phyloP scores from a whole-genome alignment of 2,888 invertebrate species.

The Chromoteleia sp. region DNA sequence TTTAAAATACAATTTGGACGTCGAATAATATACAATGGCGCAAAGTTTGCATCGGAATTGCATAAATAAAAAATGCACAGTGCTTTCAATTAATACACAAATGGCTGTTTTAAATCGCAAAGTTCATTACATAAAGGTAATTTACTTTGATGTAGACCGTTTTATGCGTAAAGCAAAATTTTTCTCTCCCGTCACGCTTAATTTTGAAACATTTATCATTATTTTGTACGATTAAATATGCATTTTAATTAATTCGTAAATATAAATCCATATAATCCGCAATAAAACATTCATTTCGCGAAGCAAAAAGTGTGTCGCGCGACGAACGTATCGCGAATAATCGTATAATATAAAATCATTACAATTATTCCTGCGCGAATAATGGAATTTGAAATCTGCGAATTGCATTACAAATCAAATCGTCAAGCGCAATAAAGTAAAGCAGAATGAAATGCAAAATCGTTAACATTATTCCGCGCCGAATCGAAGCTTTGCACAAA shows the following conservation, averaged over 20 bases:
- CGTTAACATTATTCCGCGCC: neutral
- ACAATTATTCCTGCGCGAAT: neutral
- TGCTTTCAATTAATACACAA: constrained; percentile 25
- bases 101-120: constrained; percentile 8
- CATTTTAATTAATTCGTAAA: constrained; percentile 8
- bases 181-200: constrained; percentile 1
- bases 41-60: constrained; percentile 1
- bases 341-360: neutral
- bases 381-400: neutral
- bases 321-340: neutral
- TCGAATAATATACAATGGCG: neutral
- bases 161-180: neutral
- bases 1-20: neutral
- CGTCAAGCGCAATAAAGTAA: neutral
- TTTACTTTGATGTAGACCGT: constrained; percentile 5
- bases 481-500: constrained; percentile 17
- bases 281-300: neutral
- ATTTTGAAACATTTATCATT: constrained; percentile 8
- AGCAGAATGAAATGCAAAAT: constrained; percentile 5
- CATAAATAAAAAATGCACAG: constrained; percentile 6
- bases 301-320: neutral
- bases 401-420: neutral
- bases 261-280: neutral
- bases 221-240: neutral
- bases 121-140: constrained; percentile 16